Percentiles rank a stretch among this genome's conserved stretches.
phyloP scores from a whole-genome alignment of 2,797 vertebrate species.

The Percopsis omiscomaycus region DNA sequence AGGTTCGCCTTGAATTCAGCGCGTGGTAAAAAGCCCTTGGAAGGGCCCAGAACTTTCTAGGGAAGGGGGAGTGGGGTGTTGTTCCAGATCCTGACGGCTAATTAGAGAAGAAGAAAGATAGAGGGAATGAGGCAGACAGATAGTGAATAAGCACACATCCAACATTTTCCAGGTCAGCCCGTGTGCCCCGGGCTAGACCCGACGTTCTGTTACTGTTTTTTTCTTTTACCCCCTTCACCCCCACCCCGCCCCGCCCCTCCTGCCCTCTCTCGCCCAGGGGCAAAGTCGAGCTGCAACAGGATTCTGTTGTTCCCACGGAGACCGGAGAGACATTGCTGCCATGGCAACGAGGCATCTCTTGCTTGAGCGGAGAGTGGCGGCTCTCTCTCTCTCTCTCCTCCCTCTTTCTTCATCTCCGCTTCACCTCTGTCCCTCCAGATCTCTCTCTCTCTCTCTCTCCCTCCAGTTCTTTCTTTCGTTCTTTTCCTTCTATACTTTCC shows the following conservation, averaged over 20 bases:
- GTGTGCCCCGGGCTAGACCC: conserved; percentile 62
- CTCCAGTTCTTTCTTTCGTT: conserved; percentile 2
- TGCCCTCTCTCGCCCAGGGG: conserved; percentile 57
- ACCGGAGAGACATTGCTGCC: conserved; percentile 77
- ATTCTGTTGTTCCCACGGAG: conserved; percentile 81
- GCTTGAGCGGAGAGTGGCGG: conserved; percentile 58
- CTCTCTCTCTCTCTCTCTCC: conserved; percentile 11
- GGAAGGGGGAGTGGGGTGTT: conserved; percentile 2
- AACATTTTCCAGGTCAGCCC: conserved; percentile 76
- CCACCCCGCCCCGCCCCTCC: conserved; percentile 21
- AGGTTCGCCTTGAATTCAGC: too few species aligned
- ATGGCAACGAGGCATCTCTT: conserved; percentile 80
- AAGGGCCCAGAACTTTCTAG: neutral
- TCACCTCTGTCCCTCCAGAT: conserved; percentile 11
- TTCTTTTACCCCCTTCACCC: conserved; percentile 15
- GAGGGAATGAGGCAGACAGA: conserved; percentile 16
- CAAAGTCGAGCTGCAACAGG: conserved; percentile 78
- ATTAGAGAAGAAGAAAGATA: conserved; percentile 15
- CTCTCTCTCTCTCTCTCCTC: conserved; percentile 31
- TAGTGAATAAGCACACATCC: conserved; percentile 56
- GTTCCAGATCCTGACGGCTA: too few species aligned
- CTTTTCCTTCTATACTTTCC: neutral
- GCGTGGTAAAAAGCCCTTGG: too few species aligned
- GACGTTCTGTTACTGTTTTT: conserved; percentile 69
- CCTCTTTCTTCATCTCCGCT: conserved; percentile 30